Conservation (phyloP, 2,113 vertebrate genomes). For the Muntiacus reevesi region DNA sequence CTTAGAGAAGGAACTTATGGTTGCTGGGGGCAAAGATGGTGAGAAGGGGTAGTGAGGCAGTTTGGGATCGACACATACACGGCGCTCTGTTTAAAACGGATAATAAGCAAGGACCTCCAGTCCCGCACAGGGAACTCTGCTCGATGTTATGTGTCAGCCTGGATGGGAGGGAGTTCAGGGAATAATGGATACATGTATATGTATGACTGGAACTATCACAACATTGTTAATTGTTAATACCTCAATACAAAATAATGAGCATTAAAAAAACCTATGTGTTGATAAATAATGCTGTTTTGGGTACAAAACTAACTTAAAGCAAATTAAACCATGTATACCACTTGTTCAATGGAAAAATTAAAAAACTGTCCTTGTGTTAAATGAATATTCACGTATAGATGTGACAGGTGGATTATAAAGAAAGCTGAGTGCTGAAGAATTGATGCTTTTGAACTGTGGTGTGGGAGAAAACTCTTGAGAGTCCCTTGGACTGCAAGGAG, state of each 20-base stretch:
- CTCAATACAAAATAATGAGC: neutral
- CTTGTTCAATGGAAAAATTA: neutral
- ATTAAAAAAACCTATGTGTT: neutral
- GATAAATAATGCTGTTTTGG: neutral
- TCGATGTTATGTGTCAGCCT: neutral
- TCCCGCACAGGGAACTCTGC: neutral
- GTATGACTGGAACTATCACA: neutral
- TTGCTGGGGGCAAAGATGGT: neutral
- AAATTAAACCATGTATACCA: neutral
- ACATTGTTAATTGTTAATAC: neutral
- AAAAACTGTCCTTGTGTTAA: neutral
- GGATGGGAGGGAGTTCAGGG: neutral
- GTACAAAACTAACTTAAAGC: slow-evolving; percentile 15
- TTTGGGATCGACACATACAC: neutral
- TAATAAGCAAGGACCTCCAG: neutral
- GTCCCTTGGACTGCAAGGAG: neutral
- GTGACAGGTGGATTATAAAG: neutral
- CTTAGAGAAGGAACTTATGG: neutral
- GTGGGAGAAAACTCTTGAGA: neutral
- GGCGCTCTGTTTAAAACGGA: neutral
- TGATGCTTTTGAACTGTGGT: neutral
- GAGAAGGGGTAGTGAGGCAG: neutral
- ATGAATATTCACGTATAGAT: neutral
- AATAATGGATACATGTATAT: neutral
- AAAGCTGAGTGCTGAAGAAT: neutral